Evolutionary conservation across 2,797 vertebrate species (phyloP), one percentile per base, ranked within the genome.

Genomic region (Sebastiscus albofasciatus): DNA sequence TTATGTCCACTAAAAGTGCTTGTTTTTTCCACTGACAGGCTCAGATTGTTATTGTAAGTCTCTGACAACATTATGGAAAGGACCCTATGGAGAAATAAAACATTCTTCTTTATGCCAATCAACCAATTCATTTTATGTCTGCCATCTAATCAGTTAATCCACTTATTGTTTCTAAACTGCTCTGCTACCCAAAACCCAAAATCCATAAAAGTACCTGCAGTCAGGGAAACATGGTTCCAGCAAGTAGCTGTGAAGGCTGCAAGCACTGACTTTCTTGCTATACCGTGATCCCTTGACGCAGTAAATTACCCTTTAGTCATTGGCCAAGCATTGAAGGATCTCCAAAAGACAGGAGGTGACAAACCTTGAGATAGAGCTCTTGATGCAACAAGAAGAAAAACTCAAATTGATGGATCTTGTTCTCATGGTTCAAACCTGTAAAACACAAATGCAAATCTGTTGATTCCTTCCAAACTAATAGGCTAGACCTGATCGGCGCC

Each of bases 361-460:
- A 56, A 5, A 31, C 33, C 0, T 31, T 33, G 6, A 10, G n/a
- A 33, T 10, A n/a, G 4, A 14, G 2, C 16, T 6, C 16, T 39
- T 27, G 1, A 13, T 62, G 20, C 18, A 34, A 18, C n/a, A 1
- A 1, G 34, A 67, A 56, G n/a, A 34, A 24, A 13, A 72, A 27
- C 52, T 27, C 2, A 36, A 39, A 39, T 52, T 27, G 31, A 58
- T 33, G 3, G 4, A 14, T 29, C n/a, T 49, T 39, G 24, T 39
- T 31, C 52, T 68, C n/a, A 58, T 70, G 22, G n/a, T 54, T 52
- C 31, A 55, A 34, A 69, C 31, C 8, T 67, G 16, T 46, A 11
- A 67, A 52, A 67, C 42, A 11, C 14, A 26, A 56, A 36, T 10
- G 5, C 20, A 6, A 62, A 8, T 36, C 33, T 68, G 27, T 70